Conservation (phyloP, 1,140 invertebrate species). For the Drosophila burlai region DNA sequence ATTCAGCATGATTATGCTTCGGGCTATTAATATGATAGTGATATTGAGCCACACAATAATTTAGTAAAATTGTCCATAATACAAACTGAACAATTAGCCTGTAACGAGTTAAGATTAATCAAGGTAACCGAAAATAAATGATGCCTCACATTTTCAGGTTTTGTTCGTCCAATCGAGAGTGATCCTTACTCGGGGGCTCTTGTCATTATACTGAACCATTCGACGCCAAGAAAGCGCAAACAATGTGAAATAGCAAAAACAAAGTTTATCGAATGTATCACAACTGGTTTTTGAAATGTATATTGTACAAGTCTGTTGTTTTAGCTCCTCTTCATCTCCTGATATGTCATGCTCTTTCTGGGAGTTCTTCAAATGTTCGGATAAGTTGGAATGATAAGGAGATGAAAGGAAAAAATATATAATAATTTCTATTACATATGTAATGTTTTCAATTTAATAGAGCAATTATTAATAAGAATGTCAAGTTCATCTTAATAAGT, state of each 20-base stretch:
- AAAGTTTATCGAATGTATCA: conserved; percentile 16
- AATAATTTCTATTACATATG: neutral
- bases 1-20: neutral
- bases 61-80: conserved; percentile 6
- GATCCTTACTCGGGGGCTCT: conserved; percentile 50
- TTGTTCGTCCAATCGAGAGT: conserved; percentile 12
- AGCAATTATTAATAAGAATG: neutral
- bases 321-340: conserved; percentile 35
- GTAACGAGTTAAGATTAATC: neutral
- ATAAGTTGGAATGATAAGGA: neutral
- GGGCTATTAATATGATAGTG: conserved; percentile 16
- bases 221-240: conserved; percentile 10
- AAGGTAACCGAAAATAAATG: neutral
- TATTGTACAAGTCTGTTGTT: conserved; percentile 19
- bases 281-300: conserved; percentile 54
- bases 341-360: neutral
- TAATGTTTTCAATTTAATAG: neutral
- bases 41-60: conserved; percentile 15
- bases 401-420: neutral
- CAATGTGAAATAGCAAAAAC: conserved; percentile 29
- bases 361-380: neutral
- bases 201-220: conserved; percentile 37
- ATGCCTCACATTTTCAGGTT: conserved; percentile 30
- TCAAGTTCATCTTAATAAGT: rapidly evolving
- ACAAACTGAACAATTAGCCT: conserved; percentile 14